Evolutionary conservation across 1,140 invertebrate genomes (phyloP), one percentile per base, ranked within the genome.

Genomic region (Bombus confusus): DNA sequence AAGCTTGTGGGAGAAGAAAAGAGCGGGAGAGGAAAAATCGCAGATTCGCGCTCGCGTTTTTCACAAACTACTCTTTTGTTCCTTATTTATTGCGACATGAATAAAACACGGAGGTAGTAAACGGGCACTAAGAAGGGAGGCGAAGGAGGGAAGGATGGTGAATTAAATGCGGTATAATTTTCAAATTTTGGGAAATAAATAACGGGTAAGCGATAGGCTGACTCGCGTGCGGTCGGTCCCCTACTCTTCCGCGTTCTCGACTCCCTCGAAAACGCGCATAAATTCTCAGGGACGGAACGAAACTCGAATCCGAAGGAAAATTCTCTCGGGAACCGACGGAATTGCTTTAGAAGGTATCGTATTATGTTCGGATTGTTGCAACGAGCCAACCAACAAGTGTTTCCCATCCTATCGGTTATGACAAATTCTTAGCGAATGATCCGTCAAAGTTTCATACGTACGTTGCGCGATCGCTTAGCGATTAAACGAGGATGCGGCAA

Each of bases 141-240:
- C 47, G 68, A 28, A 37, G 41, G 28, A 52, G 76, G 69, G 66
- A 59, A 37, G 87, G 89, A 90, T 89, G 90, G 91, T 89, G 93
- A 94, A 94, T 94, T 94, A 95, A 94, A 94, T 94, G 93, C 91
- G 91, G 94, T 92, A 95, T 95, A 95, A 95, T 95, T 95, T 95
- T 95, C 93, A 94, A 95, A 94, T 94, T 94, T 95, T 88, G 80
- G 90, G 92, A 94, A 94, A 95, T 95, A 95, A 95, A 95, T 95
- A 95, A 94, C 92, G 93, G 87, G 91, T 94, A 94, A 94, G 94
- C 93, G 93, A 94, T 95, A 94, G 93, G 93, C 91, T 90, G 93
- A 92, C 94, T 92, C 88, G 90, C 91, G 91, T 88, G 89, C 88
- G 90, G 87, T 71, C 88, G 89, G 86, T 71, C 91, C 87, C 88